Base-by-base conservation (phyloP, 2,888 invertebrate genomes). In the Chrysomela aeneicollis region DNA sequence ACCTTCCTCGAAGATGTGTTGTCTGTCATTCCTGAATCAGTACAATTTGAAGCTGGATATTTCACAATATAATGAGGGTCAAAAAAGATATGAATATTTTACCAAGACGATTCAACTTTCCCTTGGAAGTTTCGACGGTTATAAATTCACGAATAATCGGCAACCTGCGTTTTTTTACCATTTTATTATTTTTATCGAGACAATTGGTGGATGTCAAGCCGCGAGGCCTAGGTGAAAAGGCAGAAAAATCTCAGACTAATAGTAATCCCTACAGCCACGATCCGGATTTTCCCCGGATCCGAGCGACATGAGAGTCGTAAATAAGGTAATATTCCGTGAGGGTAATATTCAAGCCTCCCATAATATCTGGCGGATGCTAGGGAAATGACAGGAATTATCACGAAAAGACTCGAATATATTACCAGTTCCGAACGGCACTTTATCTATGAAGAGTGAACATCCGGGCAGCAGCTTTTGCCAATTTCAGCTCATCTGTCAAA, bases 281-380 rank as follows among this genome's bases (percentile, higher is more conserved):
- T 26, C 26, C 22, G 47, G 26, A 57, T 21, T 47, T 46, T 18
- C 32, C 26, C 6, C 22, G 46, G 37, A 42, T 42, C 19, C 55
- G 42, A 55, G 21, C 9, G 35, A 42, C 46, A 57, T 26, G 10
- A 42, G 30, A 17, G 57, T 37, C 57, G 46, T 57, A 57, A 57
- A 57, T 57, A 57, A 55, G 19, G 46, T 57, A 26, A 46, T 30
- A 57, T 57, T 46, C 57, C 57, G 8, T 12, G 57, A 57, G 57
- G 26, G 57, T 57, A 57, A 57, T 57, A 57, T 57, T 57, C 57
- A 46, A 57, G 46, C 57, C 46, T 57, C 22, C 46, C 18, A 57
- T 57, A 57, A 57, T 57, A 57, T 57, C 46, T 57, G 57, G 22
- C 57, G 46, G 57, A 26, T 57, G 42, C 37, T 57, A 57, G 57